Base-by-base conservation (phyloP, 2,888 invertebrate species). In the Athalia rosae region DNA sequence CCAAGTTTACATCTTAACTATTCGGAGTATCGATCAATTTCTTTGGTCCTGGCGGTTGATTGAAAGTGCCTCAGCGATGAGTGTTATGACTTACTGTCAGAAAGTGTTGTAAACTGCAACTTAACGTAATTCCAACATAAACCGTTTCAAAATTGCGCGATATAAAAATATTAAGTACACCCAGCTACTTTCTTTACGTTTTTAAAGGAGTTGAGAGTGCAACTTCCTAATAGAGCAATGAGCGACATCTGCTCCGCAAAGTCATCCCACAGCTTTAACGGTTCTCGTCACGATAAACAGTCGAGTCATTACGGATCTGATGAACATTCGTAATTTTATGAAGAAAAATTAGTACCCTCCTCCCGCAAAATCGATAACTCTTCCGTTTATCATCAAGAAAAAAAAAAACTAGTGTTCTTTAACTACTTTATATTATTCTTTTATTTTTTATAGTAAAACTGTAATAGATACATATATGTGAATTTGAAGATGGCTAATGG, bases 181-280 rank as follows among this genome's bases (percentile, higher is more conserved):
- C 28, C 67, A 73, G 28, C 9, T 48, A 53, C 48, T 69, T 71
- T 71, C 50, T 71, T 73, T 71, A 15, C 53, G 77, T 62, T 48
- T 47, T 77, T 56, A 47, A 71, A 62, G 71, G 71, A 77, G 77
- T 71, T 77, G 48, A 73, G 71, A 71, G 77, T 77, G 43, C 28
- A 77, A 77, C 61, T 77, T 77, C 77, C 74, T 74, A 43, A 74
- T 73, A 73, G 63, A 61, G 73, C 73, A 73, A 77, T 73, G 73
- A 73, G 74, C 50, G 62, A 59, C 77, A 62, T 73, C 77, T 76
- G 73, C 56, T 56, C 77, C 69, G 47, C 69, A 9, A 66, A 58
- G 64, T 66, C 56, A 41, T 59, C 43, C 48, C 58, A 61, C 15
- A 41, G 62, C 63, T 63, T 48, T 63, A 76, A 76, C 62, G 63